Percentiles rank a stretch among this genome's conserved stretches.
phyloP scores from a whole-genome alignment of 2,888 invertebrate genomes.

The Petrolisthes manimaculis region DNA sequence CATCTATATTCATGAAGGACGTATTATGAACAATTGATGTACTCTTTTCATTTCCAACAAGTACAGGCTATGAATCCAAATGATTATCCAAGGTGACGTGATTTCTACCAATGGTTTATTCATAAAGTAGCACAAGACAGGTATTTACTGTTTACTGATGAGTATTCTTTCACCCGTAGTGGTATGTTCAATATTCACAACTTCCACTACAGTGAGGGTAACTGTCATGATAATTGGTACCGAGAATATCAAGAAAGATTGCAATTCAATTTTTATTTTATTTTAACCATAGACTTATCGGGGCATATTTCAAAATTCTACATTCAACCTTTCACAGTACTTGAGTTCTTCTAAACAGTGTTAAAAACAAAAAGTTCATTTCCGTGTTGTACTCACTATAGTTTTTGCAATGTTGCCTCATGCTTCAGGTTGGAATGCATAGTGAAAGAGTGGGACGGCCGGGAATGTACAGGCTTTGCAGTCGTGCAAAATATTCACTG shows the following conservation, averaged over 20 bases:
- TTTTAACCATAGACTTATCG: no score
- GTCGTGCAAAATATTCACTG: no score
- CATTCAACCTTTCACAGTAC: no score
- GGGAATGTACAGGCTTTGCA: no score
- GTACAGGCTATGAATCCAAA: slow-evolving; percentile 21
- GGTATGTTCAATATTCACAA: slow-evolving; percentile 17
- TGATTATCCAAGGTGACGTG: slow-evolving; percentile 10
- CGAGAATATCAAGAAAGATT: slow-evolving; percentile 11
- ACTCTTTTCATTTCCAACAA: slow-evolving; percentile 3
- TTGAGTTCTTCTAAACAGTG: no score
- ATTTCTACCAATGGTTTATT: slow-evolving; percentile 2
- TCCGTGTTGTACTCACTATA: no score
- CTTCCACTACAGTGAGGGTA: slow-evolving; percentile 18
- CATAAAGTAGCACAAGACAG: slow-evolving; percentile 13
- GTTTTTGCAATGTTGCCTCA: no score
- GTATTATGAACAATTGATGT: slow-evolving; percentile 9
- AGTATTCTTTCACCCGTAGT: slow-evolving; percentile 15
- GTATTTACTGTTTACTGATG: slow-evolving; percentile 14
- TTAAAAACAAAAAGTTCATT: no score
- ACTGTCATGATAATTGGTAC: slow-evolving; percentile 8
- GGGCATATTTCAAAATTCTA: no score
- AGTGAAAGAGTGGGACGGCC: no score
- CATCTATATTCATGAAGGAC: slow-evolving; percentile 10
- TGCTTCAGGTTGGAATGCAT: no score
- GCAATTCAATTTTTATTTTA: no score